A percentile compares a stretch with the other conserved stretches of the same genome.
phyloP scores from a whole-genome alignment of 92 coral and sea anemone genomes.

The Heteractis magnifica region DNA sequence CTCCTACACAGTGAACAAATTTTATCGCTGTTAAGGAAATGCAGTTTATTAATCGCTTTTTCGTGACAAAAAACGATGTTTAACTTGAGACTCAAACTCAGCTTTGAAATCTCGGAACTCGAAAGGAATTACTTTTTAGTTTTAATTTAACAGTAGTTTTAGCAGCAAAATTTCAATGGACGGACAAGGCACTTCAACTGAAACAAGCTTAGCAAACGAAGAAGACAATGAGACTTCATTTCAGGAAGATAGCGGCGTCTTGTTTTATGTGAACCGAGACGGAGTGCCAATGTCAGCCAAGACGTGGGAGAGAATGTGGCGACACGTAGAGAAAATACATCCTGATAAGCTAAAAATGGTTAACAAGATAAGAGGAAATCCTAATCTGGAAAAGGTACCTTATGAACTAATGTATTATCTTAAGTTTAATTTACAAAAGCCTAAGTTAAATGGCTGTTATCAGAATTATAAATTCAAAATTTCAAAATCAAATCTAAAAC shows the following conservation, averaged over 20 bases:
- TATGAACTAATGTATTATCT: no score
- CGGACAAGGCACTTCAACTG: not conserved
- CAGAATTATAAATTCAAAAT: no score
- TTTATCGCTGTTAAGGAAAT: not conserved
- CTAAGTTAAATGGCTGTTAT: no score
- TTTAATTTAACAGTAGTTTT: not conserved
- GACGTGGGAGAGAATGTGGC: slow-evolving; percentile 98
- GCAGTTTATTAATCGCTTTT: not conserved
- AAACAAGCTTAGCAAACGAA: slow-evolving; percentile 3
- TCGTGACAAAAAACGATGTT: not conserved
- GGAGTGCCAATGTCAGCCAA: slow-evolving; percentile 84
- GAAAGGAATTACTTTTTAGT: not conserved
- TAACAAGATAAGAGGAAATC: slow-evolving; percentile 55
- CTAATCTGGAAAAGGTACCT: slow-evolving; percentile 59
- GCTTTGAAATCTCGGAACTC: not conserved
- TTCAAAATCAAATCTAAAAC: no score
- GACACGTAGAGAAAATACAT: slow-evolving; percentile 82
- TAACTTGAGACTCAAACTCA: not conserved
- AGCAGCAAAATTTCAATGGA: not conserved
- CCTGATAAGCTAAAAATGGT: slow-evolving; percentile 74
- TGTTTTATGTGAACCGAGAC: slow-evolving; percentile 84
- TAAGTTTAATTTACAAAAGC: not conserved
- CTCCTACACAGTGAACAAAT: not conserved
- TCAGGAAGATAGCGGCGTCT: slow-evolving; percentile 54
- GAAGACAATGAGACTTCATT: slow-evolving; percentile 18